These are phyloP conservation scores for Alosa sapidissima DNA, from an alignment of 2,797 vertebrate species.

Conservation along the genomic window DNA sequence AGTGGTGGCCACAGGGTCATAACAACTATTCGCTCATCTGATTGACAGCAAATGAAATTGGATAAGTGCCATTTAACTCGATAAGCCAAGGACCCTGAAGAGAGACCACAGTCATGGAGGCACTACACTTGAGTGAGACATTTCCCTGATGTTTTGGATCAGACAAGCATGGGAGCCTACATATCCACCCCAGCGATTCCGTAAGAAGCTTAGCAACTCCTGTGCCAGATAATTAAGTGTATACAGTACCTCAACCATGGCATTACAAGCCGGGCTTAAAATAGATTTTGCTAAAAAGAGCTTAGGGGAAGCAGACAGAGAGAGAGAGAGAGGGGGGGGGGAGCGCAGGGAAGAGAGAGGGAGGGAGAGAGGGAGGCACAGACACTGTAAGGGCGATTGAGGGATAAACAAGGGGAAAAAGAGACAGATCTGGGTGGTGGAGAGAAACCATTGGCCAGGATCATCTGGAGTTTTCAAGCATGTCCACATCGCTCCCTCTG, in stretches of 20 bases:
- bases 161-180: constrained; percentile 32
- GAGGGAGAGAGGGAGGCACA: background rate
- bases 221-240: constrained; percentile 56
- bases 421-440: background rate
- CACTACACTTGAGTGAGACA: background rate
- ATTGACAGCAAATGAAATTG: background rate
- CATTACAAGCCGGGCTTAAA: constrained; percentile 45
- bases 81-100: background rate
- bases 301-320: constrained; percentile 35
- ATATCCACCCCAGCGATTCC: constrained; percentile 35
- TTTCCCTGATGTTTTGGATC: constrained; percentile 16
- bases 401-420: background rate
- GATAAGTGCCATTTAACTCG: constrained; percentile 19
- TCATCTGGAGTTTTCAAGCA: background rate
- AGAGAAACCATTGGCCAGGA: background rate
- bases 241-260: constrained; percentile 45
- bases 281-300: constrained; percentile 52
- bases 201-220: constrained; percentile 52
- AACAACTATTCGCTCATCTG: background rate
- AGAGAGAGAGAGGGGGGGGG: constrained; percentile 29
- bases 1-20: background rate
- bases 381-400: background rate
- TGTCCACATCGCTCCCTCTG: background rate
- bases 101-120: constrained; percentile 22
- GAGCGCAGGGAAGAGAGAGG: constrained; percentile 3